Evolutionary conservation across 2,797 vertebrate species (phyloP).

Genomic region (Tachyglossus aculeatus): DNA sequence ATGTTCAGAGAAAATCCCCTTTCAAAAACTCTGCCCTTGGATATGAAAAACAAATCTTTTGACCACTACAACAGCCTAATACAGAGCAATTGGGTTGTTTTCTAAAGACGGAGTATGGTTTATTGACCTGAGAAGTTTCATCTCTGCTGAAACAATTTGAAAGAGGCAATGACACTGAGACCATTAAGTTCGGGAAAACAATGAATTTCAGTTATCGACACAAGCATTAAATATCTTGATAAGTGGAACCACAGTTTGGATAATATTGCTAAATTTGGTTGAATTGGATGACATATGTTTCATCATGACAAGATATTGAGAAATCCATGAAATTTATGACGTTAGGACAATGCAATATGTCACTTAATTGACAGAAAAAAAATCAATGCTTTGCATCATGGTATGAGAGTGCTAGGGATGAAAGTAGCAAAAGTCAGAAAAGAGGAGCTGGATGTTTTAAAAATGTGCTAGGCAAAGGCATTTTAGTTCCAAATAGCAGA

Average conservation of each 20-base stretch:
- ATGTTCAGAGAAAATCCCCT: conserved; percentile 8
- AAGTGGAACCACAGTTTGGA: conserved; percentile 35
- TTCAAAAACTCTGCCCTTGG: not conserved
- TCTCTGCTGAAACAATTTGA: conserved; percentile 25
- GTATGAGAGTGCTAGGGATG: conserved; percentile 34
- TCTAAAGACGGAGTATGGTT: conserved; percentile 33
- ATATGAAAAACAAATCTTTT: conserved; percentile 7
- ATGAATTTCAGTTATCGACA: conserved; percentile 52
- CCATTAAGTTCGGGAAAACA: conserved; percentile 41
- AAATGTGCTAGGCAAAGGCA: not conserved
- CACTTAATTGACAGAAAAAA: conserved; percentile 52
- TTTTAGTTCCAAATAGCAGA: conserved; percentile 4
- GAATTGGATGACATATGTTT: conserved; percentile 10
- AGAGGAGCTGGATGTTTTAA: not conserved
- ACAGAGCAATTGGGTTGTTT: conserved; percentile 9
- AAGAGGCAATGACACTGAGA: conserved; percentile 15
- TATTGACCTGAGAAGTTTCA: conserved; percentile 30
- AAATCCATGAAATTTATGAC: conserved; percentile 51
- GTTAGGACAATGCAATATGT: conserved; percentile 15
- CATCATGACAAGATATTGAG: conserved; percentile 48
- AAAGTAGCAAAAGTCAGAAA: not conserved
- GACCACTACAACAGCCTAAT: not conserved
- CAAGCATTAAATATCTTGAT: conserved; percentile 56
- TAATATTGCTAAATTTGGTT: conserved; percentile 58
- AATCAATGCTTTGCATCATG: conserved; percentile 3